Percentiles rank a stretch among this genome's conserved stretches.
Conservation (phyloP, 2,113 vertebrate genomes). For the Stigmatopora nigra region DNA sequence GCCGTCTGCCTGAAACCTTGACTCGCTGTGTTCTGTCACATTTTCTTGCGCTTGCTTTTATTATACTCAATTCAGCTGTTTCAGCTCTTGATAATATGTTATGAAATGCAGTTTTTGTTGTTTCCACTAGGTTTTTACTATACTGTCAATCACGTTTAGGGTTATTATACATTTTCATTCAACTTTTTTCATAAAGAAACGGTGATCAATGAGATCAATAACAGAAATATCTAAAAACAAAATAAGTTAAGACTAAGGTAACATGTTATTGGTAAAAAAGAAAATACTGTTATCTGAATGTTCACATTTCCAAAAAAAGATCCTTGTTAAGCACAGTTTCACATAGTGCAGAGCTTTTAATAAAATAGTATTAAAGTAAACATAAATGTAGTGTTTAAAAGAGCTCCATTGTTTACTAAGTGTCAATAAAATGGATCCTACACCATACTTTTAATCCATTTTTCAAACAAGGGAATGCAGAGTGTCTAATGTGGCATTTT, state of each 20-base stretch:
- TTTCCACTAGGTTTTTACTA: background rate
- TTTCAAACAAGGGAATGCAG: background rate
- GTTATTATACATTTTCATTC: background rate
- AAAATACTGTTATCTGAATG: background rate
- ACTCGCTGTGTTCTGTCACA: background rate
- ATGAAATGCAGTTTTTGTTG: background rate
- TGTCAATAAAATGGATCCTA: background rate
- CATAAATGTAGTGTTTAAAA: background rate
- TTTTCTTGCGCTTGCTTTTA: background rate
- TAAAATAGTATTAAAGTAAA: background rate
- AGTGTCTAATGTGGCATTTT: background rate
- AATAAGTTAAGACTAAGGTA: too few relatives aligned
- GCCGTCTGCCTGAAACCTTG: constrained; percentile 8
- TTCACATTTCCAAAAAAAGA: background rate
- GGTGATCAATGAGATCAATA: too few relatives aligned
- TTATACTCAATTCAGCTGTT: background rate
- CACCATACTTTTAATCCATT: background rate
- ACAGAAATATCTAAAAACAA: too few relatives aligned
- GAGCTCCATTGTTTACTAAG: background rate
- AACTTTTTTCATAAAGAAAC: too few relatives aligned
- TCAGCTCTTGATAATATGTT: background rate
- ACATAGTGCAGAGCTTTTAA: constrained; percentile 23
- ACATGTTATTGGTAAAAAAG: too few relatives aligned
- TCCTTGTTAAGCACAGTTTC: constrained; percentile 31
- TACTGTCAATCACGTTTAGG: background rate